Evolutionary conservation across 2,113 vertebrate species (phyloP).

Genomic region (Fukomys damarensis): DNA sequence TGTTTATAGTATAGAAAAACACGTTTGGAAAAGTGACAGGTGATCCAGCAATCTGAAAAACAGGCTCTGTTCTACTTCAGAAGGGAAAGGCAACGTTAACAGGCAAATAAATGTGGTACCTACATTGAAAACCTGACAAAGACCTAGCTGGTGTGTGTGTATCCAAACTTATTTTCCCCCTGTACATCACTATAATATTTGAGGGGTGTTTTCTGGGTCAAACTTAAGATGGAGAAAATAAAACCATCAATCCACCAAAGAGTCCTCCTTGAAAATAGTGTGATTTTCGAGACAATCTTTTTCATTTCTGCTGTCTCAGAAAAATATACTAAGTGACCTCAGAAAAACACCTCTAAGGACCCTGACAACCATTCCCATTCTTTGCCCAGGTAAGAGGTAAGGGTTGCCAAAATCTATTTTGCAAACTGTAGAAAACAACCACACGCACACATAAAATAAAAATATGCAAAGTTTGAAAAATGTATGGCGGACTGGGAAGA

Average conservation of each 20-base stretch:
- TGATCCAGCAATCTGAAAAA: not conserved
- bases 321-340: not conserved
- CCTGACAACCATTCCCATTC: not conserved
- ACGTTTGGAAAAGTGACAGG: not conserved
- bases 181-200: not conserved
- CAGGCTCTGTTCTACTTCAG: not conserved
- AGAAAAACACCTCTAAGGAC: not conserved
- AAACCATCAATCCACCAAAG: not conserved
- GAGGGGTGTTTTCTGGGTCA: not conserved
- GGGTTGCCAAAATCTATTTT: not conserved
- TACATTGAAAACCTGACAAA: not conserved
- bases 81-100: not conserved
- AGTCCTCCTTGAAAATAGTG: not conserved
- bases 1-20: not conserved
- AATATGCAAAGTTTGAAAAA: not conserved
- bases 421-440: not conserved
- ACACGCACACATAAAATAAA: too few relatives aligned
- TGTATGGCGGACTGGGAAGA: not conserved
- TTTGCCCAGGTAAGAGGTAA: not conserved
- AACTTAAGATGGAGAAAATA: not conserved
- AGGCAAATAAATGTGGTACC: fast-evolving
- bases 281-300: not conserved
- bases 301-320: not conserved
- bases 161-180: fast-evolving
- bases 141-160: not conserved